Conservation (phyloP, 2,888 invertebrate genomes). For the Lomographa bimaculata region DNA sequence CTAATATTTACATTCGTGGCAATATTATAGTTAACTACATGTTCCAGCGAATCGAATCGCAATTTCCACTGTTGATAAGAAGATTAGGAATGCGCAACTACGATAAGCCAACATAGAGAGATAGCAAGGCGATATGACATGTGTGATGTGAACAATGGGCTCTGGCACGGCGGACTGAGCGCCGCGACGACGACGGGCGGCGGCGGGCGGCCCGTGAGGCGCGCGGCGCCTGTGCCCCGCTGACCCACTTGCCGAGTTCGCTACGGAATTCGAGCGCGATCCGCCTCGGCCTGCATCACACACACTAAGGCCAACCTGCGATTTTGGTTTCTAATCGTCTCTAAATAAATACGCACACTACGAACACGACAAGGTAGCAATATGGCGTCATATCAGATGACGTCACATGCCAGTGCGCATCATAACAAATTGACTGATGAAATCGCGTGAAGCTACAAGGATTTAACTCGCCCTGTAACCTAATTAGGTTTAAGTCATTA, state of each 20-base stretch:
- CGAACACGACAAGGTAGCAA: slow-evolving; percentile 2
- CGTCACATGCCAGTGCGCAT: slow-evolving; percentile 9
- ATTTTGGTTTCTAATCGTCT: slow-evolving; percentile 29
- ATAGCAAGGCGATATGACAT: slow-evolving; percentile 7
- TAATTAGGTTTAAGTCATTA: too few relatives aligned
- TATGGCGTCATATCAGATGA: slow-evolving; percentile 17
- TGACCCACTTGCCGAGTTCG: slow-evolving; percentile 75
- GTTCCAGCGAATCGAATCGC: slow-evolving; percentile 9
- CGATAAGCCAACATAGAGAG: slow-evolving; percentile 8
- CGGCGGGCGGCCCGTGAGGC: slow-evolving; percentile 51
- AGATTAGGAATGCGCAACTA: slow-evolving; percentile 14
- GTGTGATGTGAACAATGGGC: slow-evolving; percentile 1
- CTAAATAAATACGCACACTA: slow-evolving; percentile 14
- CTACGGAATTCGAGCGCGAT: slow-evolving; percentile 79
- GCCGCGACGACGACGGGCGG: slow-evolving; percentile 35
- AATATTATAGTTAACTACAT: neutral
- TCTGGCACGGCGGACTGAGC: slow-evolving; percentile 12
- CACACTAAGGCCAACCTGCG: slow-evolving; percentile 23
- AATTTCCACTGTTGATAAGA: slow-evolving; percentile 19
- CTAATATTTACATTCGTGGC: neutral
- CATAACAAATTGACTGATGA: too few relatives aligned
- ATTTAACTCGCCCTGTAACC: too few relatives aligned
- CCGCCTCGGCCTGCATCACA: slow-evolving; percentile 51
- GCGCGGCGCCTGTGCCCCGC: slow-evolving; percentile 68
- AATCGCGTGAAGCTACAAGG: too few relatives aligned